These are phyloP conservation scores for Cairina moschata DNA, from an alignment of 2,113 vertebrate genomes.

Conservation along the genomic window DNA sequence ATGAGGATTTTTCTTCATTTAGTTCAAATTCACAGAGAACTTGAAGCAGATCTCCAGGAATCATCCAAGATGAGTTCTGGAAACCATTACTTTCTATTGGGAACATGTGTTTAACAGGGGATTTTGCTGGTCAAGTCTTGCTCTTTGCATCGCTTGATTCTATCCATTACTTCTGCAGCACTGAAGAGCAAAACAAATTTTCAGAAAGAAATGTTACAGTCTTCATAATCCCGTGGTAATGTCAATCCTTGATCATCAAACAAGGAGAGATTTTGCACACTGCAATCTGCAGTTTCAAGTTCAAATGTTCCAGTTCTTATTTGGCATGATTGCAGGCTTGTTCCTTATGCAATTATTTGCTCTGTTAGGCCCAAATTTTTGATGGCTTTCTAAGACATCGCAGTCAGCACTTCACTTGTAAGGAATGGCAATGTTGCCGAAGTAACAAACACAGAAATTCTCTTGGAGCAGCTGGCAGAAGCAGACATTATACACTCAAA, in stretches of 20 bases:
- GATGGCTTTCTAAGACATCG: background rate
- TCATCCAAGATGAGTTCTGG: background rate
- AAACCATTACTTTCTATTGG: background rate
- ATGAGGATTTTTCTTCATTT: background rate
- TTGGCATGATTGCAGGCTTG: constrained; percentile 15
- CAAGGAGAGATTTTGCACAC: background rate
- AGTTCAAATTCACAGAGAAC: background rate
- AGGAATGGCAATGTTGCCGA: background rate
- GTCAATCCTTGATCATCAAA: background rate
- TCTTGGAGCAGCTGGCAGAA: background rate
- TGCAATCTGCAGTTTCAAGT: constrained; percentile 1
- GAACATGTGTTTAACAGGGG: background rate
- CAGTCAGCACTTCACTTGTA: background rate
- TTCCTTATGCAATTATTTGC: constrained; percentile 44
- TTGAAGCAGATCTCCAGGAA: background rate
- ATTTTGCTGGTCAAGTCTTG: background rate
- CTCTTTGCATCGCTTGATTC: background rate
- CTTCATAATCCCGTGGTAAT: background rate
- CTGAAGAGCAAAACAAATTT: background rate
- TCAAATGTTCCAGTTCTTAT: constrained; percentile 2
- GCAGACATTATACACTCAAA: background rate
- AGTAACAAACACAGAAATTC: background rate
- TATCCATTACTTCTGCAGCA: background rate
- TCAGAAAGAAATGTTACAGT: background rate
- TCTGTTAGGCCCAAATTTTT: background rate